A percentile compares a stretch with the other conserved stretches of the same genome.
phyloP scores from a whole-genome alignment of 1,140 invertebrate species.

The Drosophila nasuta region DNA sequence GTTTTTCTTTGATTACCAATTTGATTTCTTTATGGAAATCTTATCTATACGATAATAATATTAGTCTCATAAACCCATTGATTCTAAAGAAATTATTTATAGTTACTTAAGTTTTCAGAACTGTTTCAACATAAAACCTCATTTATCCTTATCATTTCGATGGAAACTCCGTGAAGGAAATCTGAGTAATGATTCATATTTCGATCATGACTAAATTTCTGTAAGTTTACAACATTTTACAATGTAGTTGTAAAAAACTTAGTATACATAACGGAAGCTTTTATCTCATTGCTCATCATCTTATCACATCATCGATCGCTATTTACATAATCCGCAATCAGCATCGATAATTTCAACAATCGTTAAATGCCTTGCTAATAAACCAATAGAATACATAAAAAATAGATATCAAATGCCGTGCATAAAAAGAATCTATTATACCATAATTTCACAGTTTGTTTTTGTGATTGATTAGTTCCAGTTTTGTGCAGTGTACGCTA shows the following conservation, averaged over 20 bases:
- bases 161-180: neutral
- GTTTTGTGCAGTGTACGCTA: slow-evolving; percentile 41
- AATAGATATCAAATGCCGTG: neutral
- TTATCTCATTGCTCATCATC: slow-evolving; percentile 13
- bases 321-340: neutral
- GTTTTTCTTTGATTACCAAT: too few relatives aligned
- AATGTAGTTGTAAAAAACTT: neutral
- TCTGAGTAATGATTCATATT: slow-evolving; percentile 18
- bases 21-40: too few relatives aligned
- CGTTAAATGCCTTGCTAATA: neutral
- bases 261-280: slow-evolving; percentile 3
- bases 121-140: neutral
- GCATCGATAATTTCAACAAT: slow-evolving; percentile 3
- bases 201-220: slow-evolving; percentile 3
- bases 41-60: too few relatives aligned
- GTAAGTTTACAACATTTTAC: neutral
- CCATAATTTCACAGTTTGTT: neutral
- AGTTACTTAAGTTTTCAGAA: too few relatives aligned
- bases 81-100: too few relatives aligned
- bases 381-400: neutral
- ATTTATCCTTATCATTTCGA: slow-evolving; percentile 14
- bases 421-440: slow-evolving; percentile 1
- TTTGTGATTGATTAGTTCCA: slow-evolving; percentile 8
- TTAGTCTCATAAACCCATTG: too few relatives aligned
- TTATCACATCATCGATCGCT: neutral